These are phyloP conservation scores for Desmophyllum pertusum DNA, from an alignment of 92 coral and sea anemone species.

Conservation along the genomic window DNA sequence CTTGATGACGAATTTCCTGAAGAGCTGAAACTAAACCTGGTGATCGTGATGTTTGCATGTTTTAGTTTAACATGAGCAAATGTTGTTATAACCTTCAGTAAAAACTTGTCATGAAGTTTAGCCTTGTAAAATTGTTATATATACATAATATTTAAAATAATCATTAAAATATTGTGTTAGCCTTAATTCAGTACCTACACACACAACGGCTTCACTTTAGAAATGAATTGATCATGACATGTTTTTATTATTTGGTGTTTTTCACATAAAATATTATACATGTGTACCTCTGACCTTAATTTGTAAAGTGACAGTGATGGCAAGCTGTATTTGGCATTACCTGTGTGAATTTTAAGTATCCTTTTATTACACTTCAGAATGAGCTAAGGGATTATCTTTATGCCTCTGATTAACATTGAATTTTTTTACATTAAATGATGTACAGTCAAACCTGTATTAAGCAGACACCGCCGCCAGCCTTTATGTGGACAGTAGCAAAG, in stretches of 20 bases:
- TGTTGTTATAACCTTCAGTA: background rate
- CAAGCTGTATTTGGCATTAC: background rate
- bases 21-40: background rate
- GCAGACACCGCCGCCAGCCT: too few species aligned
- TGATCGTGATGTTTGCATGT: background rate
- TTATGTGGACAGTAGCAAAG: too few species aligned
- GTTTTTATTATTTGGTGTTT: background rate
- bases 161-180: background rate
- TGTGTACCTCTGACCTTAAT: background rate
- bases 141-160: background rate
- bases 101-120: background rate
- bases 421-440: too few species aligned
- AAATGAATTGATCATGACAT: background rate
- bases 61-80: background rate
- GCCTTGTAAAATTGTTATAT: background rate
- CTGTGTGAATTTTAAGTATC: background rate
- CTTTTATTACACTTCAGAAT: background rate
- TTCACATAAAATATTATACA: too few species aligned
- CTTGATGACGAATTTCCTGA: background rate
- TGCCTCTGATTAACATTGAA: background rate
- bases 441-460: too few species aligned
- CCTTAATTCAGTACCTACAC: background rate
- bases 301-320: background rate
- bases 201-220: background rate
- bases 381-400: background rate